phyloP scores from a whole-genome alignment of 2,888 invertebrate genomes.

The Eupithecia pulchellata region DNA sequence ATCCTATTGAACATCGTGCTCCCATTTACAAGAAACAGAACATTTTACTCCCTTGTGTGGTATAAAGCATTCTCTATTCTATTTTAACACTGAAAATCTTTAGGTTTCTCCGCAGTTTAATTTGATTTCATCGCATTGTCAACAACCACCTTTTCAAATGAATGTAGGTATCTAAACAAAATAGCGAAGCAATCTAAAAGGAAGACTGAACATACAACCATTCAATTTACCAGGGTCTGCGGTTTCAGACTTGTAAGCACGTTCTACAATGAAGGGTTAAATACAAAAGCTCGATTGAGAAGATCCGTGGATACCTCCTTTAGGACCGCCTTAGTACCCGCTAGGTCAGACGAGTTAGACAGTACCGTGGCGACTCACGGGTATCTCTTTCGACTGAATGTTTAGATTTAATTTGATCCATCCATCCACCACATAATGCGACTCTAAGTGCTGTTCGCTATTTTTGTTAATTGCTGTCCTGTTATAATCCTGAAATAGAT shows the following conservation, averaged over 20 bases:
- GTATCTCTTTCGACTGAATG: slow-evolving; percentile 18
- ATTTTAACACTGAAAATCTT: background rate
- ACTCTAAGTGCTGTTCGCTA: too few species aligned
- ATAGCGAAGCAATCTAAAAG: background rate
- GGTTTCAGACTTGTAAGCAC: background rate
- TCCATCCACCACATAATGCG: too few species aligned
- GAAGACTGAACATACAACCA: background rate
- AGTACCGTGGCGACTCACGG: slow-evolving; percentile 39
- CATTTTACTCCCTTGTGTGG: too few species aligned
- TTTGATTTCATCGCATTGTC: background rate
- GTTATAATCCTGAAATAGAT: too few species aligned
- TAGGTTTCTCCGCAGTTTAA: background rate
- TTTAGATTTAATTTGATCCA: too few species aligned
- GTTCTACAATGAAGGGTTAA: slow-evolving; percentile 34
- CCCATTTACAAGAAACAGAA: too few species aligned
- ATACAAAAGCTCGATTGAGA: slow-evolving; percentile 45
- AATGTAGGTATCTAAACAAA: background rate
- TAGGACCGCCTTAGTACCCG: slow-evolving; percentile 43
- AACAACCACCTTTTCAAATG: background rate
- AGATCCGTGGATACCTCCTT: slow-evolving; percentile 51
- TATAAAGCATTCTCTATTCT: too few species aligned
- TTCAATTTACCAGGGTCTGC: background rate
- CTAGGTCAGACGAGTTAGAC: slow-evolving; percentile 55
- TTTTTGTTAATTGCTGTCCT: too few species aligned
- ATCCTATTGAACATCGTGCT: too few species aligned